Evolutionary conservation across 2,797 vertebrate species (phyloP).

Genomic region (Amblyraja radiata): DNA sequence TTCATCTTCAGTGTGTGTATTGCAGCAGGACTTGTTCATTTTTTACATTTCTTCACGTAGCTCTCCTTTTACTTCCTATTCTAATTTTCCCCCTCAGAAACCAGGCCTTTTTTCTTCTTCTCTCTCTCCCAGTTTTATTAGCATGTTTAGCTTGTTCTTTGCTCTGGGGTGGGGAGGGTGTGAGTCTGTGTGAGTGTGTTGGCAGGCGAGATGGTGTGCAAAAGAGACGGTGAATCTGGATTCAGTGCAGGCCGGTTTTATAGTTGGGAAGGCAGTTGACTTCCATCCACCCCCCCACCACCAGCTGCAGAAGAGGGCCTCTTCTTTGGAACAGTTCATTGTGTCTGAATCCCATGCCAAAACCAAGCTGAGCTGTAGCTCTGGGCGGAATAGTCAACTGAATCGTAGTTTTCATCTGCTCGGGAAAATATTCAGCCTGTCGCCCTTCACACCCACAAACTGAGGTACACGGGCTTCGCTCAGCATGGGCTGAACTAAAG

Average conservation of each 20-base stretch:
- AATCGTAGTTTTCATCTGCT: conserved; percentile 21
- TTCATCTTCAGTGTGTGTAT: neutral
- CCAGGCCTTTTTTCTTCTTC: too few species aligned
- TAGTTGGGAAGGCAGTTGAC: neutral
- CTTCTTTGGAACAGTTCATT: conserved; percentile 34
- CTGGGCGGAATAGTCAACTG: conserved; percentile 26
- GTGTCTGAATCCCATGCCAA: conserved; percentile 28
- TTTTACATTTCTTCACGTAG: neutral
- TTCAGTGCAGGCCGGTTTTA: neutral
- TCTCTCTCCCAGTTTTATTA: neutral
- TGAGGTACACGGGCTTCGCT: neutral
- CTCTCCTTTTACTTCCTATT: neutral
- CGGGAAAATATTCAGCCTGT: conserved; percentile 26
- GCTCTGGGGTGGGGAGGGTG: neutral
- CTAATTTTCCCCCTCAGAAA: neutral
- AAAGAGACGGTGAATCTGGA: neutral
- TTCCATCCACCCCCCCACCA: neutral
- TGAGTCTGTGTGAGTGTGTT: too few species aligned
- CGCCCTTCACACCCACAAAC: neutral
- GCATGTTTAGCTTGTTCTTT: neutral
- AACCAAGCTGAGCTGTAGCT: conserved; percentile 21
- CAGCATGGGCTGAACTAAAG: neutral
- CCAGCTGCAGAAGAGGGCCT: conserved; percentile 5
- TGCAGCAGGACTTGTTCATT: neutral
- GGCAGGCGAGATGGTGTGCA: too few species aligned